phyloP scores from a whole-genome alignment of 2,113 vertebrate species.

The Ascaphus truei region DNA sequence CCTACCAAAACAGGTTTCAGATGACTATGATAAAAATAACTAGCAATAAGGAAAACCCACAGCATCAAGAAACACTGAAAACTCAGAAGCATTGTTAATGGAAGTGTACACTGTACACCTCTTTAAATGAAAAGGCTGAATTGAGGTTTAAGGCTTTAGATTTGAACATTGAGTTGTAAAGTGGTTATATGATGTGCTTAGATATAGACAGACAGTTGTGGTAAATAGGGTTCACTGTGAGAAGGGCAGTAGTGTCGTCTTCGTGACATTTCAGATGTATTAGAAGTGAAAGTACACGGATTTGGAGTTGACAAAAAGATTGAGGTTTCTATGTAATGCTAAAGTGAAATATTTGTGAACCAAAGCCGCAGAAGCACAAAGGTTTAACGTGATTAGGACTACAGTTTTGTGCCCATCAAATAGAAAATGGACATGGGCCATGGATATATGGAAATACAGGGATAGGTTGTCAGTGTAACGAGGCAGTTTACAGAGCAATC shows the following conservation, averaged over 20 bases:
- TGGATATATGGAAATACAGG: background rate
- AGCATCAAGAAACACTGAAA: too few species aligned
- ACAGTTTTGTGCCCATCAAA: background rate
- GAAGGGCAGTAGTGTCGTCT: background rate
- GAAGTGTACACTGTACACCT: background rate
- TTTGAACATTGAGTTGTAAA: too few species aligned
- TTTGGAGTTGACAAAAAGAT: background rate
- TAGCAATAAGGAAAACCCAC: too few species aligned
- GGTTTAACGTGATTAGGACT: background rate
- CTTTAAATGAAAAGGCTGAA: slow-evolving; percentile 2
- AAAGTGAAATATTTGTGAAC: background rate
- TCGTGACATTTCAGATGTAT: slow-evolving; percentile 1
- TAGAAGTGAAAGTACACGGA: background rate
- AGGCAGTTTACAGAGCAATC: background rate
- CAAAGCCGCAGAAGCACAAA: too few species aligned
- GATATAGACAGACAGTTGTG: slow-evolving; percentile 1
- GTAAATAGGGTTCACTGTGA: background rate
- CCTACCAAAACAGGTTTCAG: too few species aligned
- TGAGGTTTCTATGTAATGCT: background rate
- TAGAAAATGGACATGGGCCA: background rate
- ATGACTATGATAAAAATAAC: too few species aligned
- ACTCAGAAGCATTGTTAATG: too few species aligned
- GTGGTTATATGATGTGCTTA: background rate
- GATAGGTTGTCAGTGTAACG: background rate
- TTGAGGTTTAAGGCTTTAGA: background rate